Evolutionary conservation across 2,113 vertebrate species (phyloP), one percentile per base, ranked within the genome.

Genomic region (Scytalopus superciliaris): DNA sequence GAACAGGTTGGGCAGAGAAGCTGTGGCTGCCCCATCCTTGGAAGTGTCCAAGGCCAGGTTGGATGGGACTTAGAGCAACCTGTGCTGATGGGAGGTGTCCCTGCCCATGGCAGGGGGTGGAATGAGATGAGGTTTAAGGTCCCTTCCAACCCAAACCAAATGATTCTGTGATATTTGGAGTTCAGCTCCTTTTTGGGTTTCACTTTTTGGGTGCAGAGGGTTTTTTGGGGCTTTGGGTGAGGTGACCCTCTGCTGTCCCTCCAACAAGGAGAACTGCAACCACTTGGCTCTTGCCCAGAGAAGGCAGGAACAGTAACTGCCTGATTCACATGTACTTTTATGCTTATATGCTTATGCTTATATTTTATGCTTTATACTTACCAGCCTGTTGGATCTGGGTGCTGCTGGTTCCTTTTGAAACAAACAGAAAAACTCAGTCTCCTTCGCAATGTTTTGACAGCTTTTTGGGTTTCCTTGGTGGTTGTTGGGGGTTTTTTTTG

Each of bases 21-120:
- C 49, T 88, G 57, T 18, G 57, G 40, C 40, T 87, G 49, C 35
- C 13, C 9, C 49, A 66, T 49, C 49, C 11, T 42, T 57, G 50
- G 7, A 0, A 73, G 1, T 57, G 67, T 0, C 42, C 52, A 37
- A 57, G 59, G 19, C 9, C 22, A 44, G 52, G 9, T 0, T 67
- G 68, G 44, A 45, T 0, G 0, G 5, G 12, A 0, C 18, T 52
- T 23, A 37, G 19, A 9, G 10, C 28, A 19, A 0, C 10, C 28
- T 60, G 53, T 12, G 12, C 2, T 0, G 3, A 12, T 25, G 45
- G 16, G 8, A 59, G 6, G 2, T 74, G 33, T 28, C 37, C 18
- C 37, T 57, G 31, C 14, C 25, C 31, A 15, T 0, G 35, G 17
- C 22, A 73, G 42, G 8, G 6, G 62, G 2, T 73, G 21, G 27